These are phyloP conservation scores for Dicycla oo DNA, from an alignment of 2,888 invertebrate genomes.

Conservation along the genomic window DNA sequence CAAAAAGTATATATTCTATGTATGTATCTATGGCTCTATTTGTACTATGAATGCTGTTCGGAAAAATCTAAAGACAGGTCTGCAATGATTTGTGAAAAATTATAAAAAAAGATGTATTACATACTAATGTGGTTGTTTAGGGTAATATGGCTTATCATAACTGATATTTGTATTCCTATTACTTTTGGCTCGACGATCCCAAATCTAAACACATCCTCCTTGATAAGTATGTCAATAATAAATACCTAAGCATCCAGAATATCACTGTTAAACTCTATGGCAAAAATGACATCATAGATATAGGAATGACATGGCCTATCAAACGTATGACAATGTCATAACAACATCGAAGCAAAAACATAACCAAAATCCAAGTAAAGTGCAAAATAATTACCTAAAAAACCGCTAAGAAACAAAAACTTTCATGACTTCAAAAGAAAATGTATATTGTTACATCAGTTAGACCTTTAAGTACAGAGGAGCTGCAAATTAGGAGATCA, in stretches of 20 bases:
- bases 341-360: conserved; percentile 27
- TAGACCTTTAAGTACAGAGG: conserved; percentile 62
- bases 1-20: too few species aligned
- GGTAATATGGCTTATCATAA: too few species aligned
- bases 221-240: neutral
- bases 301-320: neutral
- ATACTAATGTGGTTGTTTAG: too few species aligned
- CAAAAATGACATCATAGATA: too few species aligned
- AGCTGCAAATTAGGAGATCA: conserved; percentile 61
- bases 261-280: conserved; percentile 5
- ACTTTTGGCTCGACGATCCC: too few species aligned
- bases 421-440: conserved; percentile 16
- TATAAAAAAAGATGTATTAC: too few species aligned
- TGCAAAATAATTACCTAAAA: conserved; percentile 11
- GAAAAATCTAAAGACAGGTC: too few species aligned
- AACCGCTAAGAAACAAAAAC: neutral
- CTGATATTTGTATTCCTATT: too few species aligned
- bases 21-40: too few species aligned
- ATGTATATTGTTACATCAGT: conserved; percentile 63
- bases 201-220: too few species aligned
- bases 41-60: too few species aligned
- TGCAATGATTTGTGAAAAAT: too few species aligned
- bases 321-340: conserved; percentile 29
- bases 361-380: conserved; percentile 38
- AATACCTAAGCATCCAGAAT: neutral